Evolutionary conservation across 2,797 vertebrate genomes (phyloP).

Genomic region (Pogoniulus pusillus): DNA sequence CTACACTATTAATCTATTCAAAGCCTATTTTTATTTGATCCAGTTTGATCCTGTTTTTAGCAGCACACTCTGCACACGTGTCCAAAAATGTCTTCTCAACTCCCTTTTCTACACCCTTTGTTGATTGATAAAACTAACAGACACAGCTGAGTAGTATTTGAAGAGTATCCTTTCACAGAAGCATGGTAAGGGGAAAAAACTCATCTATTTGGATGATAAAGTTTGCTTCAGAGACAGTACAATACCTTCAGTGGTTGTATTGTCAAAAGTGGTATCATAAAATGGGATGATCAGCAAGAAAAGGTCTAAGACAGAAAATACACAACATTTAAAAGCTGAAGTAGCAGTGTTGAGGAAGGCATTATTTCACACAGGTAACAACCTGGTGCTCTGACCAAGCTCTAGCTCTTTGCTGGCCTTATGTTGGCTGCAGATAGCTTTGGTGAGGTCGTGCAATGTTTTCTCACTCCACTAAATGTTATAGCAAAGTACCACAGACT

Average conservation of each 20-base stretch:
- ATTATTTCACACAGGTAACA: neutral
- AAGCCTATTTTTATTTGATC: slow-evolving; percentile 34
- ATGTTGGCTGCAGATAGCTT: neutral
- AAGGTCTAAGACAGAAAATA: neutral
- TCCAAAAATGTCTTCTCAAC: slow-evolving; percentile 10
- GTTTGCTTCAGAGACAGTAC: neutral
- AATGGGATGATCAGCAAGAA: neutral
- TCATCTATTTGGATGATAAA: neutral
- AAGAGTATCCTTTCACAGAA: neutral
- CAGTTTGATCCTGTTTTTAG: slow-evolving; percentile 23
- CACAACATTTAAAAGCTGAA: neutral
- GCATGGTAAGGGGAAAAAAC: slow-evolving; percentile 8
- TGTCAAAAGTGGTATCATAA: neutral
- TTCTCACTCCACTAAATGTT: neutral
- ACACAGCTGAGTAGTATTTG: neutral
- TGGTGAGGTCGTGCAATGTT: neutral
- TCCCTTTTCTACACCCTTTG: neutral
- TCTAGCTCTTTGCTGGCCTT: neutral
- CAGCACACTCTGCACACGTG: neutral
- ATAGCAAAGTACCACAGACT: neutral
- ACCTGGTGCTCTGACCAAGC: neutral
- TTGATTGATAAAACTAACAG: slow-evolving; percentile 18
- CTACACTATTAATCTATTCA: slow-evolving; percentile 19
- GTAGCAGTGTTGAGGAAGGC: neutral
- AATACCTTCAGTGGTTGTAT: neutral